Conservation (phyloP, 2,888 invertebrate genomes). For the Phengaris alcon region DNA sequence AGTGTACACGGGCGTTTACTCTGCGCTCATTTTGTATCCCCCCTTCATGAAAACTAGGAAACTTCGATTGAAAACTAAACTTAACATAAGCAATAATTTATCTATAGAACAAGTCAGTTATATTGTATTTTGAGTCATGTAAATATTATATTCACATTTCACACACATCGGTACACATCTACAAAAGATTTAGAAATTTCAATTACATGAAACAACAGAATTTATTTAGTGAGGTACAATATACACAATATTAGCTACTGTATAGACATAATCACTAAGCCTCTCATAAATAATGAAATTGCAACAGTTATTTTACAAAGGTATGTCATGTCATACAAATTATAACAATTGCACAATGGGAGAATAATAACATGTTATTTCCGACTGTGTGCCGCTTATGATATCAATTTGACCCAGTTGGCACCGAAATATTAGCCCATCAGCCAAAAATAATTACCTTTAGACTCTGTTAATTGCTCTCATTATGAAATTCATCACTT, state of each 20-base stretch:
- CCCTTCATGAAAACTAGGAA: neutral
- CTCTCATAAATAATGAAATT: neutral
- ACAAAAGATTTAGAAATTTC: neutral
- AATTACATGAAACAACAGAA: neutral
- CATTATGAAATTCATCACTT: constrained; percentile 23
- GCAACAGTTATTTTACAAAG: neutral
- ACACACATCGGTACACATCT: too few species aligned
- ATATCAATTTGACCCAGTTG: constrained; percentile 33
- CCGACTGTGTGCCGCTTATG: constrained; percentile 14
- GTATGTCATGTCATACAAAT: constrained; percentile 6
- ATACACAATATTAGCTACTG: neutral
- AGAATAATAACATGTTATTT: constrained; percentile 22
- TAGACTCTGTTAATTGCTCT: constrained; percentile 24
- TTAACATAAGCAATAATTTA: too few species aligned
- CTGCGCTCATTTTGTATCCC: neutral
- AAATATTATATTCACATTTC: too few species aligned
- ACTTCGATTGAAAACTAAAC: too few species aligned
- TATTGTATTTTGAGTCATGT: too few species aligned
- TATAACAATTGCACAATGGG: constrained; percentile 20
- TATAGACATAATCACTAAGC: neutral
- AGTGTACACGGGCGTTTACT: neutral
- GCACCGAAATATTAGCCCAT: constrained; percentile 29
- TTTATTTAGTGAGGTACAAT: neutral
- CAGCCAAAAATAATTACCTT: constrained; percentile 29
- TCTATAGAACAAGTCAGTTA: too few species aligned